Evolutionary conservation across 2,888 invertebrate species (phyloP), one percentile per base, ranked within the genome.

Genomic region (Noctua janthe): DNA sequence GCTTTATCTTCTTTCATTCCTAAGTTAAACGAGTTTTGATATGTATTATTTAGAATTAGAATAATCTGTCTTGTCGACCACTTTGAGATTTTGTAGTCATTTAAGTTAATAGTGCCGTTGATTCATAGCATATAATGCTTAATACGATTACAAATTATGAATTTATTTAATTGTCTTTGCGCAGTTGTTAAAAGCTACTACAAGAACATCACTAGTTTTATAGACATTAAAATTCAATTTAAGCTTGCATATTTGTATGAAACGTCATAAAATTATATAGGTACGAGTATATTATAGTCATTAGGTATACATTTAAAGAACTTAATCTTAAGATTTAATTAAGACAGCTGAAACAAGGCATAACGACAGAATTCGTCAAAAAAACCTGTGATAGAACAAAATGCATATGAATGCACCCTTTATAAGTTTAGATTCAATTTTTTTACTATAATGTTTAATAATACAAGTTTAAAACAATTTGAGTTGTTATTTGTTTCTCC

Each of bases 331-430:
- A 74, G 15, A 47, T 75, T 74, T 15, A 77, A 29, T 62, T 81
- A 81, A 75, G 47, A 59, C 43, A 69, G n/a, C 29, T 20, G 71
- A 77, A 59, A 10, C 70, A 74, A 73, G 69, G 74, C 76, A 71
- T 67, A 73, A 72, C 73, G 87, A 85, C 67, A 80, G 15, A 90
- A 92, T 92, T 95, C 95, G 95, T 96, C 95, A 96, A 95, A 88
- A 94, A 94, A 91, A 92, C 91, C 95, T 96, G 95, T 96, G 95
- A 96, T 96, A 95, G 86, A 92, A 90, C 74, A 86, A 83, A 88
- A 86, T 80, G 81, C 71, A 80, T 59, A 39, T 64, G 11, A 66
- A 76, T 77, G 79, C 80, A 78, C 49, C 49, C 13, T 10, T 64
- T 74, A 29, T 80, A 82, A 76, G 51, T 59, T 71, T 73, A 76